Base-by-base conservation (phyloP, 2,113 vertebrate genomes). In the Chionodraco myersi region DNA sequence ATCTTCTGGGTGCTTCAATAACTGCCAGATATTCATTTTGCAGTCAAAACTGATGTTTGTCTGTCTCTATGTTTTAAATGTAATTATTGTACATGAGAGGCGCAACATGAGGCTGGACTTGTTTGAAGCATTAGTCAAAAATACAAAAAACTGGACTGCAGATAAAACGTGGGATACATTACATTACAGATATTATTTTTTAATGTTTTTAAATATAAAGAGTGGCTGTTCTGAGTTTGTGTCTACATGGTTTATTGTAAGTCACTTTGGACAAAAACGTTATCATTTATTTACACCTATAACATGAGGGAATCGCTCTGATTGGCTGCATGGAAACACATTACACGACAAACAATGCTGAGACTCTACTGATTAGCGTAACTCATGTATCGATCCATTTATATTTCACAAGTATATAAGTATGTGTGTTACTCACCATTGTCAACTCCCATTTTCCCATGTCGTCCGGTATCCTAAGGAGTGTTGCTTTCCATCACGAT, bases 401-500 rank as follows among this genome's bases (percentile, higher is more conserved):
- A 23, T 26, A 11, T 10, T 18, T 12, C 21, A 21, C 21, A 21
- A 21, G 21, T 21, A 3, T 0, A 26, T 70, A 30, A 16, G 52
- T 0, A 52, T 56, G 21, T 13, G 23, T 1, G 14, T 14, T 0
- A 60, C 87, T 91, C 84, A 95, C 94, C 94, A 95, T 95, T 1
- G 93, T 94, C 64, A 95, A 53, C 87, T 95, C 93, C 94, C 92
- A 94, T 94, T 95, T 95, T n/a, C 95, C 93, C 95, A 95, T 95
- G 45, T 91, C 67, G 83, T 67, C 79, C 21, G 15, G 1, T 63
- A 10, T 12, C 18, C 70, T 80, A 93, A 2, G 80, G 79, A 64
- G 73, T 11, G 68, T 16, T 18, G 51, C 34, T 77, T 64, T 87
- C 83, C 92, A 94, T 94, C 57, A 73, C 53, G 58, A 51, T 63